Base-by-base conservation (phyloP, 64 coral and sea anemone genomes). In the Montipora efflorescens region DNA sequence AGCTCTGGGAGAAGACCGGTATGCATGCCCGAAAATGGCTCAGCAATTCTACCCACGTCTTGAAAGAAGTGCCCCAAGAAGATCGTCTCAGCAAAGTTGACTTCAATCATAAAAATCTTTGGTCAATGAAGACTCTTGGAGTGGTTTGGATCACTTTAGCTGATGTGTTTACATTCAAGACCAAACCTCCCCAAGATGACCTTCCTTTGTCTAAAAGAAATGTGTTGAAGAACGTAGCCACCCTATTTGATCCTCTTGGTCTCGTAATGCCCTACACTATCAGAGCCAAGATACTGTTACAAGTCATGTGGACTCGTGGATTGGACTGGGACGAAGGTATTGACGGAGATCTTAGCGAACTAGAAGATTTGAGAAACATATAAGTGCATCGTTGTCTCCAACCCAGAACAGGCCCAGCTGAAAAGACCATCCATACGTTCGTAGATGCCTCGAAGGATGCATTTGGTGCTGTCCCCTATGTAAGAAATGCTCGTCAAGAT, bases 1-100 rank as follows among this genome's bases (percentile, higher is more conserved):
- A 47, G 70, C 59, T 95, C 18, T 92, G 43, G 89, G 72, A 66
- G 62, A 76, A 74, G 53, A 87, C 91, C 79, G 80, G 79, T 53
- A 96, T 93, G 87, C 88, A 93, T 80, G 81, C 83, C 18, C 61
- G 83, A 44, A 95, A 95, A 73, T 92, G 94, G 94, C 53, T 96
- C 14, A 76, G 67, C 18, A 96, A 96, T 89, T 96, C 94, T 50
- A 12, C 82, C 81, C 43, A 80, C 14, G 90, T 96, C 55, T 75
- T 92, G 66, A 79, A 73, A 44, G 74, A 82, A 48, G 84, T 96
- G 90, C 78, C 95, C 36, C 44, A 70, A 76, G 87, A 90, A 87
- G 94, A 95, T 36, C 59, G 82, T 67, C 84, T 87, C 75, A 83
- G 67, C 16, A 81, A 95, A 82, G 74, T 91, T 18, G 78, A 82